These are phyloP conservation scores for Scelioninae gen. 2 DNA, from an alignment of 2,888 invertebrate species.

Conservation along the genomic window DNA sequence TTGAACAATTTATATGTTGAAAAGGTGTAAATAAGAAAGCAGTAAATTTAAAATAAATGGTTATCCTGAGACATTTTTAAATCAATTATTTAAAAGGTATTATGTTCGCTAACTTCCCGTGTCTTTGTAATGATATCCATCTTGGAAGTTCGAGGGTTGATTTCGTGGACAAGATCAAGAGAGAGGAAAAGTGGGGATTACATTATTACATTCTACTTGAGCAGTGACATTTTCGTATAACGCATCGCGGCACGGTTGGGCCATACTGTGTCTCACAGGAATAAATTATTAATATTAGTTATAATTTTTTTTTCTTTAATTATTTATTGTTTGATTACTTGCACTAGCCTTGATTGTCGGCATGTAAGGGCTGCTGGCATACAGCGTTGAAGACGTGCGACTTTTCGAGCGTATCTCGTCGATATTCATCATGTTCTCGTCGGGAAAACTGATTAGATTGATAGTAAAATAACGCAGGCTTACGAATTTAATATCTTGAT, in stretches of 20 bases:
- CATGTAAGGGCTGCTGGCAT: conserved; percentile 73
- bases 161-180: background rate
- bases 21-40: no score
- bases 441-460: conserved; percentile 12
- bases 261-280: conserved; percentile 59
- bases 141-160: no score
- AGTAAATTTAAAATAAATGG: no score
- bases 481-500: background rate
- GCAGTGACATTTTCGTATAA: conserved; percentile 56
- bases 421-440: conserved; percentile 46
- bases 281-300: conserved; percentile 58
- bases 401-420: conserved; percentile 60
- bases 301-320: conserved; percentile 59
- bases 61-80: no score
- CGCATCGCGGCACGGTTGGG: conserved; percentile 57
- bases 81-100: no score
- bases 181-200: conserved; percentile 6
- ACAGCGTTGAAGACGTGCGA: conserved; percentile 69
- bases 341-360: conserved; percentile 76
- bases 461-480: background rate
- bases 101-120: no score
- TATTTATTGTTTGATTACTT: conserved; percentile 75
- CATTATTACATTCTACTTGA: conserved; percentile 54
- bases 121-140: no score
- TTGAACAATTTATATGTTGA: no score